A percentile compares a stretch with the other conserved stretches of the same genome.
These are phyloP conservation scores for Sebastes iracundus DNA, from an alignment of 2,797 vertebrate species.

Conservation along the genomic window DNA sequence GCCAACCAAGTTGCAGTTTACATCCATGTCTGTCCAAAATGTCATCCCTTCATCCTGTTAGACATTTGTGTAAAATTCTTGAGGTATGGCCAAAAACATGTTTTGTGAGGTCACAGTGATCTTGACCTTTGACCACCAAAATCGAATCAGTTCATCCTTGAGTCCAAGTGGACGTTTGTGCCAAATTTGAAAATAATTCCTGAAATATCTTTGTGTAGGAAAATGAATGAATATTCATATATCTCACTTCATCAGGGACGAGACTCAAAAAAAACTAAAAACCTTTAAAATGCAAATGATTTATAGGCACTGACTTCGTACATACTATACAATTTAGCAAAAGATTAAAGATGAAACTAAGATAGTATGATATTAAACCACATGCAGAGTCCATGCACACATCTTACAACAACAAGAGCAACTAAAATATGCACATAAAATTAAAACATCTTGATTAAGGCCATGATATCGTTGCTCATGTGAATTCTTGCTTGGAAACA, in stretches of 20 bases:
- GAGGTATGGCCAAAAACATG: too few relatives aligned
- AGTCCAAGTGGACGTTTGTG: background rate
- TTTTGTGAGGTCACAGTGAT: too few relatives aligned
- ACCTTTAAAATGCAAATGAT: background rate
- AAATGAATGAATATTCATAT: background rate
- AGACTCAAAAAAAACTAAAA: background rate
- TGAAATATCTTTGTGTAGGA: background rate
- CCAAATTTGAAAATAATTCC: background rate
- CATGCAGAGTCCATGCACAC: background rate
- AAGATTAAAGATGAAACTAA: background rate
- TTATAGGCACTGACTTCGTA: background rate
- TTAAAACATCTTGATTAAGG: constrained; percentile 23
- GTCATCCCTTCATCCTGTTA: too few relatives aligned
- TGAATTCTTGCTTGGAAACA: constrained; percentile 23
- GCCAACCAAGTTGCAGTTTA: too few relatives aligned
- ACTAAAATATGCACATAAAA: constrained; percentile 10
- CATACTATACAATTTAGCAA: background rate
- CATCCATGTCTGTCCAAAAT: too few relatives aligned
- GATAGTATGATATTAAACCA: background rate
- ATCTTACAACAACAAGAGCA: background rate
- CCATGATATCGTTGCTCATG: background rate
- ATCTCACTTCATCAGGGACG: background rate
- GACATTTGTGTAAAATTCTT: background rate
- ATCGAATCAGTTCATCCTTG: too few relatives aligned
- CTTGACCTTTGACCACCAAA: too few relatives aligned